Conservation (phyloP, 2,797 vertebrate genomes). For the Sciaenops ocellatus region DNA sequence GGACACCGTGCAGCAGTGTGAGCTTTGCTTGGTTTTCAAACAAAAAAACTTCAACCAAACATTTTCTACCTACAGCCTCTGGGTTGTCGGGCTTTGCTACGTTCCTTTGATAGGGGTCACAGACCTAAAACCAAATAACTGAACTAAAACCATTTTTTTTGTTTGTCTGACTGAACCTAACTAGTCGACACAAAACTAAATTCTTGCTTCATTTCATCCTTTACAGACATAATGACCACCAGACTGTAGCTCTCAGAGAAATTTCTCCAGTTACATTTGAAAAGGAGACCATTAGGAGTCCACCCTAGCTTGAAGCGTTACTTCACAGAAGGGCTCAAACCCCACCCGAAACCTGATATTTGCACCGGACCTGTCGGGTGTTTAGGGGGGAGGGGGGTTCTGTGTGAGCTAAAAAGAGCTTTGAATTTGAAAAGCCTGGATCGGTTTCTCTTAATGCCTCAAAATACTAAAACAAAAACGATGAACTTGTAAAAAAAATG, state of each 20-base stretch:
- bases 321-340: background rate
- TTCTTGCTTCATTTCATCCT: background rate
- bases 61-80: background rate
- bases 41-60: background rate
- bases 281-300: background rate
- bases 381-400: no score
- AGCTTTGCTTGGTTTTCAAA: no score
- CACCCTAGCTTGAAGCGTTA: background rate
- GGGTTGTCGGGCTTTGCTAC: background rate
- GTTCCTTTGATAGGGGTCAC: no score
- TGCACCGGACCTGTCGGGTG: background rate
- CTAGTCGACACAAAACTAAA: background rate
- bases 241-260: background rate
- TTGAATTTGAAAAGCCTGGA: background rate
- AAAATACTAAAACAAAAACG: background rate
- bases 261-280: background rate
- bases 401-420: no score
- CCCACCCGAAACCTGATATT: background rate
- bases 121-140: no score
- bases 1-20: no score
- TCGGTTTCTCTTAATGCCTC: background rate
- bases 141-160: no score
- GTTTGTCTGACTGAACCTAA: background rate
- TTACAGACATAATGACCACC: background rate
- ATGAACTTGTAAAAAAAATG: background rate